Conservation (phyloP, 2,113 vertebrate species). For the Tursiops truncatus region DNA sequence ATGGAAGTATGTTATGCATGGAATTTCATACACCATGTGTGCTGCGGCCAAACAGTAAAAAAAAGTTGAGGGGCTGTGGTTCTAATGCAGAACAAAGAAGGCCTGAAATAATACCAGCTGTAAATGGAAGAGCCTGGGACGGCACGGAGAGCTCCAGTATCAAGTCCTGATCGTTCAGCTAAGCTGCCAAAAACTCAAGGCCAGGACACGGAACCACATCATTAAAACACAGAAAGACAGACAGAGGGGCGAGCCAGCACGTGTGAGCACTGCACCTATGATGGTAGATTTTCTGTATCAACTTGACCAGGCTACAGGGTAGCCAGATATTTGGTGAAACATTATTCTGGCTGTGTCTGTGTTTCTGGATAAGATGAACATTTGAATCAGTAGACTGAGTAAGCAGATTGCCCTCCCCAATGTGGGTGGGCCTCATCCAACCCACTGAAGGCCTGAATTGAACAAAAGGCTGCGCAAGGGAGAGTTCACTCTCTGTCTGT, state of each 20-base stretch:
- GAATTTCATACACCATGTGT: constrained; percentile 56
- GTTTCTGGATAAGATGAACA: neutral
- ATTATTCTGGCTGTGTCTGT: neutral
- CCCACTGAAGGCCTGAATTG: neutral
- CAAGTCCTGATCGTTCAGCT: neutral
- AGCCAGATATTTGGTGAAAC: neutral
- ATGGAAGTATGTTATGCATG: constrained; percentile 8
- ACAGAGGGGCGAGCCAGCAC: neutral
- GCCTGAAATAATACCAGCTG: constrained; percentile 39
- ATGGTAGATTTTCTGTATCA: neutral
- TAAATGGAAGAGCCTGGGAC: neutral
- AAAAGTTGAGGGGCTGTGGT: neutral
- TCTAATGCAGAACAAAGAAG: constrained; percentile 55
- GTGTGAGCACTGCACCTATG: neutral
- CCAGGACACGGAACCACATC: neutral
- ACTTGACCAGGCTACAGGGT: neutral
- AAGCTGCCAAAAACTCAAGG: neutral
- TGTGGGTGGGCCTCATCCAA: neutral
- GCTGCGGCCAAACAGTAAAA: neutral
- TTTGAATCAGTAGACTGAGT: neutral
- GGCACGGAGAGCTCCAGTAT: neutral
- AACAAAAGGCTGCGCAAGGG: neutral
- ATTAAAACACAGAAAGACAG: neutral
- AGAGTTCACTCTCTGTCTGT: neutral
- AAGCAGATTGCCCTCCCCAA: neutral